Evolutionary conservation across 2,888 invertebrate genomes (phyloP).

Genomic region (Callimorpha dominula): DNA sequence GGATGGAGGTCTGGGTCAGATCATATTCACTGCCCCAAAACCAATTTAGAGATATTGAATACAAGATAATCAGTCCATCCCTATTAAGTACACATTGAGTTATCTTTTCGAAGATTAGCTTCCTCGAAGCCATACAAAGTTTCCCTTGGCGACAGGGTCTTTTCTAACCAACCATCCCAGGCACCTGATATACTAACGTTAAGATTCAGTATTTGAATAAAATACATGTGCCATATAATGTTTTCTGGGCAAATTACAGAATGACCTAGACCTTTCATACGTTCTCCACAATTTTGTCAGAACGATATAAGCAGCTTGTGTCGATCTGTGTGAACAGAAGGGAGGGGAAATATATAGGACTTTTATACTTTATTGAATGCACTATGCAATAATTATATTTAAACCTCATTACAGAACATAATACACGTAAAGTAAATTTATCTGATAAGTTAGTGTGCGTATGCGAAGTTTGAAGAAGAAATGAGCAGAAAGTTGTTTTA

Average conservation of each 20-base stretch:
- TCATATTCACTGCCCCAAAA: not conserved
- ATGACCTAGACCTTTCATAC: not conserved
- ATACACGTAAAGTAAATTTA: not conserved
- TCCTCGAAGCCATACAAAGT: no score
- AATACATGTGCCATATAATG: not conserved
- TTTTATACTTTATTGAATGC: not conserved
- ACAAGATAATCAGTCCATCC: no score
- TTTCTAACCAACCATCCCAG: not conserved
- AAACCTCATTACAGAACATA: not conserved
- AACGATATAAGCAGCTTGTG: not conserved
- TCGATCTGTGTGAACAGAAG: not conserved
- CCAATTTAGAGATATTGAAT: not conserved
- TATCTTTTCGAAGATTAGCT: no score
- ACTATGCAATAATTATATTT: not conserved
- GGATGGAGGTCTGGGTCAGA: not conserved
- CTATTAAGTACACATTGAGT: no score
- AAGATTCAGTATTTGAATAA: no score
- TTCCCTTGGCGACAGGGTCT: not conserved
- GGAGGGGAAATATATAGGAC: not conserved
- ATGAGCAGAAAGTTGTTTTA: not conserved
- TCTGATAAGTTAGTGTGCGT: not conserved
- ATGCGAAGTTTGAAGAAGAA: not conserved
- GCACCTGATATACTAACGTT: not conserved
- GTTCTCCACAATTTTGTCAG: not conserved
- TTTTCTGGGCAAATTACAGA: not conserved